Conservation (phyloP, 2,888 invertebrate genomes). For the Lysandra coridon region DNA sequence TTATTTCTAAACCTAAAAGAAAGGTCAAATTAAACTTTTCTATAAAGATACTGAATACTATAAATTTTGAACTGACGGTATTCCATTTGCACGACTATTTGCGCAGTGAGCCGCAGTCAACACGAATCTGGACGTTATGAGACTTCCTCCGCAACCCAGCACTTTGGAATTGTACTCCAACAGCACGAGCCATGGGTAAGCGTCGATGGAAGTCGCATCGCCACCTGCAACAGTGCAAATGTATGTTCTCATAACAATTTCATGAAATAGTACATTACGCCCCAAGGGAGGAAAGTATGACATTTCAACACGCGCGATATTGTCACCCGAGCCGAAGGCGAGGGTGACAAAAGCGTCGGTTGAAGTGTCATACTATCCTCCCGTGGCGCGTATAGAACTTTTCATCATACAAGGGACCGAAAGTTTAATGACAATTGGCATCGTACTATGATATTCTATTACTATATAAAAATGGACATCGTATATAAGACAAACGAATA, state of each 20-base stretch:
- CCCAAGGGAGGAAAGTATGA: too few relatives aligned
- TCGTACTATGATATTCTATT: too few relatives aligned
- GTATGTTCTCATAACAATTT: neutral
- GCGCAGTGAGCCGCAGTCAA: slow-evolving; percentile 72
- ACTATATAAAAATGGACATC: too few relatives aligned
- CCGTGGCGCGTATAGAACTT: too few relatives aligned
- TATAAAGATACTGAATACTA: neutral
- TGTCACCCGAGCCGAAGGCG: too few relatives aligned
- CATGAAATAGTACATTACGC: too few relatives aligned
- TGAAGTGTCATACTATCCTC: too few relatives aligned
- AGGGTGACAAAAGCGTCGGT: too few relatives aligned
- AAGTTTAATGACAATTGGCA: too few relatives aligned
- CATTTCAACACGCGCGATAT: too few relatives aligned
- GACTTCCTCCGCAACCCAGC: slow-evolving; percentile 60
- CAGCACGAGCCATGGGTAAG: slow-evolving; percentile 74
- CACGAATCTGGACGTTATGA: slow-evolving; percentile 64
- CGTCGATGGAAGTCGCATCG: slow-evolving; percentile 57
- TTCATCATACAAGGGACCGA: too few relatives aligned
- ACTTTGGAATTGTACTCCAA: slow-evolving; percentile 52
- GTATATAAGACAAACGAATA: too few relatives aligned
- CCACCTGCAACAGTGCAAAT: slow-evolving; percentile 47
- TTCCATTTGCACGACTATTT: neutral
- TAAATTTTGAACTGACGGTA: slow-evolving; percentile 34
- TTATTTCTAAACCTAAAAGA: neutral
- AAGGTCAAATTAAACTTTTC: neutral